These are phyloP conservation scores for Drosophila nigrodunni DNA, from an alignment of 1,140 invertebrate genomes.

Conservation along the genomic window DNA sequence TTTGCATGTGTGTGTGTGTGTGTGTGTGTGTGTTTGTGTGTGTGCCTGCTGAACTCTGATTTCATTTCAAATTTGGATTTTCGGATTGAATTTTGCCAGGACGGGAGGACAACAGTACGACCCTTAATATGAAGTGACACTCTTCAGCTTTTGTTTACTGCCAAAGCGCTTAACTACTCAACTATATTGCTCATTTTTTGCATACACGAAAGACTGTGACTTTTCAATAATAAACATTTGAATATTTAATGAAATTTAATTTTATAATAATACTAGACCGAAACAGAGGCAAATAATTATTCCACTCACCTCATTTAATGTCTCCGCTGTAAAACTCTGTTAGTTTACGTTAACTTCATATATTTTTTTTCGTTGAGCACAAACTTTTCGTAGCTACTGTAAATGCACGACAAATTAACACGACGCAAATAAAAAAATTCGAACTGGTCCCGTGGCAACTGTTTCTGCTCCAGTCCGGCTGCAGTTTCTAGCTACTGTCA, in stretches of 20 bases:
- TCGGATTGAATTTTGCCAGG: conserved; percentile 38
- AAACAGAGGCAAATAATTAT: neutral
- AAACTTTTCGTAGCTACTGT: conserved; percentile 41
- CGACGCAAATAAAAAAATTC: conserved; percentile 43
- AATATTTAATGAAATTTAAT: too few species aligned
- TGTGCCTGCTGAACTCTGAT: conserved; percentile 50
- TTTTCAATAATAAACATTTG: neutral
- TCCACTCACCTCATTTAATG: conserved; percentile 7
- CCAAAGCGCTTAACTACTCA: conserved; percentile 33
- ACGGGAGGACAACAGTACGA: conserved; percentile 6
- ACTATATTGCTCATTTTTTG: conserved; percentile 40
- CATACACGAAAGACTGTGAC: conserved; percentile 2
- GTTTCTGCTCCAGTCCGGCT: neutral
- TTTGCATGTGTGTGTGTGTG: conserved; percentile 1
- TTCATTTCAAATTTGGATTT: conserved; percentile 72
- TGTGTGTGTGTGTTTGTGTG: conserved; percentile 30
- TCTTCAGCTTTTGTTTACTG: conserved; percentile 29
- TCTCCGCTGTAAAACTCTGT: conserved; percentile 15
- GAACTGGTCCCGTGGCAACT: conserved; percentile 57
- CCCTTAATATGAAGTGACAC: conserved; percentile 36
- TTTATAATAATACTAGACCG: too few species aligned
- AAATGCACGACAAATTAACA: conserved; percentile 82
- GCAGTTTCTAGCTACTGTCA: conserved; percentile 32
- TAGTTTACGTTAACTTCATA: conserved; percentile 11
- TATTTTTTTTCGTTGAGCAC: conserved; percentile 28